Conservation (phyloP, 2,113 vertebrate genomes). For the Protomyctophum bolini region DNA sequence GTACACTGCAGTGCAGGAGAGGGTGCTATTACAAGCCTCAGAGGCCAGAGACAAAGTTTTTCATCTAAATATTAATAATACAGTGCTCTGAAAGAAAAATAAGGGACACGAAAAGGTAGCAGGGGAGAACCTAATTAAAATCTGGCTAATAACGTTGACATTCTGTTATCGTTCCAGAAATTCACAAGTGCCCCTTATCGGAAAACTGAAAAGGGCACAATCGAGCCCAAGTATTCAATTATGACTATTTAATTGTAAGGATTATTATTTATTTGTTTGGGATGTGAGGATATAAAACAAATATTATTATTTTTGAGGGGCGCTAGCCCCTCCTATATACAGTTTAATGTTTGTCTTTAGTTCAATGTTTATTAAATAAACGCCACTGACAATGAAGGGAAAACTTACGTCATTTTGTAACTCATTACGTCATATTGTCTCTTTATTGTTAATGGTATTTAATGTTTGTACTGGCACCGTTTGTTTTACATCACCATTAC, state of each 20-base stretch:
- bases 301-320: not conserved
- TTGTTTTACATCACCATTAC: too few species aligned
- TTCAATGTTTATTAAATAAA: too few species aligned
- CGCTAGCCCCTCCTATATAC: too few species aligned
- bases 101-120: slow-evolving; percentile 40
- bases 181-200: slow-evolving; percentile 31
- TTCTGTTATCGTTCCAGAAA: slow-evolving; percentile 49
- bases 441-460: too few species aligned
- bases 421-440: too few species aligned
- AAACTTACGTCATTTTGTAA: too few species aligned
- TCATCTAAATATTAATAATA: slow-evolving; percentile 78
- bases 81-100: slow-evolving; percentile 24
- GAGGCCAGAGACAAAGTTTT: slow-evolving; percentile 50
- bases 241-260: slow-evolving; percentile 52
- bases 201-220: slow-evolving; percentile 26
- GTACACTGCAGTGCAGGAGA: slow-evolving; percentile 28
- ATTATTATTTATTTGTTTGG: slow-evolving; percentile 51
- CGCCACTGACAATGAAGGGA: too few species aligned
- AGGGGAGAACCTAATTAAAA: slow-evolving; percentile 69
- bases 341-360: too few species aligned
- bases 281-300: slow-evolving; percentile 39
- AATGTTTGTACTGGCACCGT: too few species aligned
- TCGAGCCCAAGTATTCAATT: slow-evolving; percentile 48
- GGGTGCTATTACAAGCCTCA: slow-evolving; percentile 53
- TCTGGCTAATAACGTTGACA: slow-evolving; percentile 49